Evolutionary conservation across 2,888 invertebrate species (phyloP), one percentile per base, ranked within the genome.

Genomic region (Aleiodes alternator): DNA sequence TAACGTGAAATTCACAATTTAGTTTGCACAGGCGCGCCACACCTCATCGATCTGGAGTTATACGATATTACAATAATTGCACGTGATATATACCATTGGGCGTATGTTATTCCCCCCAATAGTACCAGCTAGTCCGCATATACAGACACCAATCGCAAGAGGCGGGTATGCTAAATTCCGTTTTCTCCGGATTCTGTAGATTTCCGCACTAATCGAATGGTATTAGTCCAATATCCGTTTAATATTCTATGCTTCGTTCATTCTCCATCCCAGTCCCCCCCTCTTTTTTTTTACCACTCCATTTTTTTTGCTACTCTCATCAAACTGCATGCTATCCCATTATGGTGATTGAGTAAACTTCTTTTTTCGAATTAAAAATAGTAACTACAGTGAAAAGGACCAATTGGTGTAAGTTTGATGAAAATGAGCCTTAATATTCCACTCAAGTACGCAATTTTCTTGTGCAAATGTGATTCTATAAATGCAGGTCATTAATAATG

Each of bases 1-100:
- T 73, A 74, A 68, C 73, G 53, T 74, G 75, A 69, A 74, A 78
- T 80, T 78, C 61, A 78, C 78, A 78, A 77, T 80, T 80, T 77
- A 76, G 78, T 79, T 79, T 78, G 76, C 75, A 80, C 77, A 77
- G 75, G 77, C 79, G 80, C 78, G 72, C 53, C 56, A 29, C 66
- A 69, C 29, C 57, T 64, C 66, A 70, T 69, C 75, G 69, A 75
- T 77, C 68, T 75, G 29, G 50, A 57, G 57, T 75, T 72, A 51
- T 69, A 64, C 48, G 23, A 66, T 66, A 75, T 75, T 75, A 72
- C 66, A 68, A 75, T 75, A 72, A 66, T 75, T 75, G 50, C 55
- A 38, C 1, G 43, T 9, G 12, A 56, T 11, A 51, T 68, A 50
- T 66, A 66, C 50, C 1, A 31, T 23, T 68, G 51, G 34, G n/a